A percentile compares a stretch with the other conserved stretches of the same genome.
phyloP scores from a whole-genome alignment of 2,797 vertebrate genomes.

The Halcyon leucocephala region DNA sequence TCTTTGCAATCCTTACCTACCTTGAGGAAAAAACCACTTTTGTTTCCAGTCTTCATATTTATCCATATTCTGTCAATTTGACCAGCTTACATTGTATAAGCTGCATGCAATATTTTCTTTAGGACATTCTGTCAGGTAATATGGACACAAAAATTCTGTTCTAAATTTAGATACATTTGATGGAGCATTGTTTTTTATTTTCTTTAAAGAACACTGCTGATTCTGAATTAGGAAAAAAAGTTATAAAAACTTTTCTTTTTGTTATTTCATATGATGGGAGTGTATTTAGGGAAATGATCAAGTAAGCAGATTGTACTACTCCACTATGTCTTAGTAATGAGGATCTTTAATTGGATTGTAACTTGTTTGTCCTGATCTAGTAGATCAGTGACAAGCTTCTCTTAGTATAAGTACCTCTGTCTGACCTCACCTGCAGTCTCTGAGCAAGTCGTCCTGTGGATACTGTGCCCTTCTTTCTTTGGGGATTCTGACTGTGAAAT shows the following conservation, averaged over 20 bases:
- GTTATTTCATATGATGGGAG: neutral
- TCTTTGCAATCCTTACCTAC: neutral
- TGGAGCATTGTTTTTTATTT: neutral
- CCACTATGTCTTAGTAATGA: neutral
- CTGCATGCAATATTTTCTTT: neutral
- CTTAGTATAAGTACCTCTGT: neutral
- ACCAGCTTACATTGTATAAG: neutral
- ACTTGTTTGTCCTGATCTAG: slow-evolving; percentile 12
- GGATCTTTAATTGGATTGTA: neutral
- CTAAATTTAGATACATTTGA: neutral
- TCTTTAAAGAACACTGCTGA: neutral
- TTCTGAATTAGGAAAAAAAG: neutral
- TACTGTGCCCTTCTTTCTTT: neutral
- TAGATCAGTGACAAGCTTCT: neutral
- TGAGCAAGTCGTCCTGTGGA: neutral
- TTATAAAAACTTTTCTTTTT: neutral
- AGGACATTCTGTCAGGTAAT: neutral
- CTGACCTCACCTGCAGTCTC: neutral
- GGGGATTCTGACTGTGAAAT: neutral
- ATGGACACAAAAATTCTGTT: neutral
- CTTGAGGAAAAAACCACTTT: fast-evolving
- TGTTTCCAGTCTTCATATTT: neutral
- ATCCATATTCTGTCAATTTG: neutral
- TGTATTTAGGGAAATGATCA: neutral
- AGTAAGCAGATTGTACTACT: neutral